Conservation (phyloP, 2,888 invertebrate species). For the Halictus quadricinctus region DNA sequence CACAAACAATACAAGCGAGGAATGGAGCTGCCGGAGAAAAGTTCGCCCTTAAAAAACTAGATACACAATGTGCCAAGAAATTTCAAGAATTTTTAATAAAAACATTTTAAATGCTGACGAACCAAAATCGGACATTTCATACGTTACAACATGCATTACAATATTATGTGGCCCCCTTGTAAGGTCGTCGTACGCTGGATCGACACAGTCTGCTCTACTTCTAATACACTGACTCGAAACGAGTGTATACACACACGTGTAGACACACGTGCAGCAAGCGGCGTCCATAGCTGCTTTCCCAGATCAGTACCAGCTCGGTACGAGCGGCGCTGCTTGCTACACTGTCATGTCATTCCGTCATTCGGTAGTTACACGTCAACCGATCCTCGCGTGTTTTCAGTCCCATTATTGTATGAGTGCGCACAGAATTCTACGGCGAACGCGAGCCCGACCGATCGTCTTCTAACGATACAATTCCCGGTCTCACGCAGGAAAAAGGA, state of each 20-base stretch:
- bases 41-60: too few relatives aligned
- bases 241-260: background rate
- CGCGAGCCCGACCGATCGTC: slow-evolving; percentile 11
- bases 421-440: slow-evolving; percentile 7
- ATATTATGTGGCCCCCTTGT: background rate
- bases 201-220: slow-evolving; percentile 60
- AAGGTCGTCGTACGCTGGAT: slow-evolving; percentile 63
- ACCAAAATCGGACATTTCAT: background rate
- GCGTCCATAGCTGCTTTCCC: slow-evolving; percentile 42
- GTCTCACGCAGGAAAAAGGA: slow-evolving; percentile 4
- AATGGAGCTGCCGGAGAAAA: background rate
- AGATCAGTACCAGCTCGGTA: slow-evolving; percentile 49
- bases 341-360: slow-evolving; percentile 32
- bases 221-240: slow-evolving; percentile 18
- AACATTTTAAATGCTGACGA: background rate
- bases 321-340: slow-evolving; percentile 49
- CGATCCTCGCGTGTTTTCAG: slow-evolving; percentile 22
- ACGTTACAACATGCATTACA: background rate
- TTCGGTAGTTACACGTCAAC: slow-evolving; percentile 45
- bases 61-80: background rate
- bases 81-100: background rate
- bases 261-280: slow-evolving; percentile 13
- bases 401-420: slow-evolving; percentile 8
- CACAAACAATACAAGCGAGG: background rate
- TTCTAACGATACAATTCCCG: slow-evolving; percentile 18